Evolutionary conservation across 1,140 invertebrate genomes (phyloP).

Genomic region (Eriosoma lanigerum): DNA sequence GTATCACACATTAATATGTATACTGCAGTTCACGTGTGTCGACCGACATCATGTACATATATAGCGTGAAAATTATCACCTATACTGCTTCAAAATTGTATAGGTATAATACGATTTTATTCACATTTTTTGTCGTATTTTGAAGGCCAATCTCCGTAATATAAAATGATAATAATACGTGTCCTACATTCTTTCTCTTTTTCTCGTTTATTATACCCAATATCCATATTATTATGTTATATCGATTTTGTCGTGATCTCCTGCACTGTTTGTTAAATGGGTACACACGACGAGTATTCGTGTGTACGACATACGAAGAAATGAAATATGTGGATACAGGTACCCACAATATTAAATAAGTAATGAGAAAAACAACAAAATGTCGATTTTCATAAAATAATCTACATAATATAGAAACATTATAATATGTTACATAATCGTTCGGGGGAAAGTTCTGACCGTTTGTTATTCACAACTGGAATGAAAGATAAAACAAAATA

Average conservation of each 20-base stretch:
- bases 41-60: too few species aligned
- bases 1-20: too few species aligned
- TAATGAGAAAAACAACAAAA: constrained; percentile 1
- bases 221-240: not conserved
- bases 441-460: constrained; percentile 35
- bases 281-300: not conserved
- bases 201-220: not conserved
- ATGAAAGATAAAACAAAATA: constrained; percentile 6
- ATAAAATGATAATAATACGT: not conserved
- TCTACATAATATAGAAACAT: constrained; percentile 9
- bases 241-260: not conserved
- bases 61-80: too few species aligned
- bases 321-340: too few species aligned
- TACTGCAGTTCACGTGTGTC: too few species aligned
- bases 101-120: not conserved
- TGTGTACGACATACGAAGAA: not conserved
- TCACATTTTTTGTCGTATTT: constrained; percentile 3
- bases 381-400: constrained; percentile 25
- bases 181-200: constrained; percentile 22
- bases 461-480: constrained; percentile 7
- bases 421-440: not conserved
- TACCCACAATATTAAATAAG: not conserved
- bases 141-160: not conserved
- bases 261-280: not conserved
- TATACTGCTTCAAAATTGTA: too few species aligned